phyloP scores from a whole-genome alignment of 2,113 vertebrate species.

The Prunella himalayana region DNA sequence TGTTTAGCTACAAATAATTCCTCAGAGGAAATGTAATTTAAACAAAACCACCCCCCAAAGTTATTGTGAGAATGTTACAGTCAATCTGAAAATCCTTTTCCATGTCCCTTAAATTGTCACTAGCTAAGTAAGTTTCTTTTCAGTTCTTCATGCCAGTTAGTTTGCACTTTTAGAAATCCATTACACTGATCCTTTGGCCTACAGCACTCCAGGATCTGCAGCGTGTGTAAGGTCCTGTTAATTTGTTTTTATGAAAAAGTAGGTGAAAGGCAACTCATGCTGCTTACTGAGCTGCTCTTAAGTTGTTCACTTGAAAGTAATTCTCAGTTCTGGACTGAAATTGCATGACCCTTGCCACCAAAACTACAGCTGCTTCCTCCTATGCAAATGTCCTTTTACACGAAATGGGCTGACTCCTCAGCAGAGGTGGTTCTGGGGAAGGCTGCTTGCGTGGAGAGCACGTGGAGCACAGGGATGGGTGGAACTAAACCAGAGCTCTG shows the following conservation, averaged over 20 bases:
- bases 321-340: background rate
- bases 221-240: background rate
- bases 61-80: background rate
- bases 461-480: background rate
- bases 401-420: background rate
- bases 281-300: background rate
- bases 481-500: background rate
- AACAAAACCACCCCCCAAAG: background rate
- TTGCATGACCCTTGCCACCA: background rate
- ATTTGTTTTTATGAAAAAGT: background rate
- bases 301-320: background rate
- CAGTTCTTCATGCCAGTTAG: background rate
- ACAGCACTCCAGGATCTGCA: background rate
- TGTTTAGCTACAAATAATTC: background rate
- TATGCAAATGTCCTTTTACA: background rate
- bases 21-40: background rate
- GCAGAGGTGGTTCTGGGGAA: background rate
- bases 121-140: background rate
- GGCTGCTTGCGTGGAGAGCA: background rate
- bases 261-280: background rate
- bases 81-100: background rate
- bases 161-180: background rate
- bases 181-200: background rate
- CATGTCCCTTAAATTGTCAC: background rate
- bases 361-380: slow-evolving; percentile 23